Percentiles rank a stretch among this genome's conserved stretches.
These are phyloP conservation scores for Palythoa grandiflora DNA, from an alignment of 92 coral and sea anemone genomes.

Conservation along the genomic window DNA sequence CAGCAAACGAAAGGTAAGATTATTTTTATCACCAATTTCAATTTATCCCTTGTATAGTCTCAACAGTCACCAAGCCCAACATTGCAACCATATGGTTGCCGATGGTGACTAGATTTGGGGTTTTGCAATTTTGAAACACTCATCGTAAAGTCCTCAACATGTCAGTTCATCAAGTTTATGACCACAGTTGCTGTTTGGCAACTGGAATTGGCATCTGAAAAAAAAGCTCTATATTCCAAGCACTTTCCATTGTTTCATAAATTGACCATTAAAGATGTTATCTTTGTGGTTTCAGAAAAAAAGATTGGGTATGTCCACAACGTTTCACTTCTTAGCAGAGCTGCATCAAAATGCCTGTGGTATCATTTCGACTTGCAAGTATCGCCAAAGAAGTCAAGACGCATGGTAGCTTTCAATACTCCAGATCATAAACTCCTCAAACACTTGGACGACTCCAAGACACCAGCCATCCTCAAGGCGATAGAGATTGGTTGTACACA, in stretches of 20 bases:
- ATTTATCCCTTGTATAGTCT: slow-evolving; percentile 18
- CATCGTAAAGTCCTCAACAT: slow-evolving; percentile 36
- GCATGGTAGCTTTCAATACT: slow-evolving; percentile 34
- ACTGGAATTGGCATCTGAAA: slow-evolving; percentile 45
- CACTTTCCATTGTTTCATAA: slow-evolving; percentile 39
- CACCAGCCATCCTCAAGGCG: slow-evolving; percentile 39
- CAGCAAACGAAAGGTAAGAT: slow-evolving; percentile 32
- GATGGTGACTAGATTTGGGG: slow-evolving; percentile 37
- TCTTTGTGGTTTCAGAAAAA: slow-evolving; percentile 30
- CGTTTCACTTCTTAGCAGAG: slow-evolving; percentile 20
- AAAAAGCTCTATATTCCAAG: slow-evolving; percentile 14
- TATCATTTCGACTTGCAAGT: slow-evolving; percentile 28
- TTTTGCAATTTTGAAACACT: slow-evolving; percentile 34
- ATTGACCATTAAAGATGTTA: slow-evolving; percentile 27
- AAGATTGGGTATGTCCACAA: slow-evolving; percentile 11
- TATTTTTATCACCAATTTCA: slow-evolving; percentile 25
- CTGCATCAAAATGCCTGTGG: slow-evolving; percentile 24
- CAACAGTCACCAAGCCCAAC: slow-evolving; percentile 34
- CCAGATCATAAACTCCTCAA: slow-evolving; percentile 33
- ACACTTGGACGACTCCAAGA: slow-evolving; percentile 38
- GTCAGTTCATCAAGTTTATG: slow-evolving; percentile 39
- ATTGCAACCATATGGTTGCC: slow-evolving; percentile 35
- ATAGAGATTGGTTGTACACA: slow-evolving; percentile 37
- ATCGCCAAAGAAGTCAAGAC: slow-evolving; percentile 39
- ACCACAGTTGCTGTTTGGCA: slow-evolving; percentile 33